Evolutionary conservation across 2,888 invertebrate genomes (phyloP).

Genomic region (Ecliptopera silaceata): DNA sequence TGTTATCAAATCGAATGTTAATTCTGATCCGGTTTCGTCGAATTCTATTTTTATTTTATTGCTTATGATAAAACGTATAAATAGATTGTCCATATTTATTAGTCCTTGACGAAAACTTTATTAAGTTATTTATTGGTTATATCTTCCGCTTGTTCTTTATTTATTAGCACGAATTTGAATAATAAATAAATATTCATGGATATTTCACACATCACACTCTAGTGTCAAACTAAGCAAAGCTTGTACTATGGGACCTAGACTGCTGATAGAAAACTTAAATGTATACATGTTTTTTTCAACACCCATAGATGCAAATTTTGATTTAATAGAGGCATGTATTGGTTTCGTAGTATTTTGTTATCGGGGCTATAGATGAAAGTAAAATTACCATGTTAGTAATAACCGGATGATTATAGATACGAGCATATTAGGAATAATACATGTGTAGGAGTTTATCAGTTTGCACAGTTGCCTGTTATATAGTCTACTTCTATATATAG

Average conservation of each 20-base stretch:
- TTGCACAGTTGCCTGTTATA: conserved; percentile 15
- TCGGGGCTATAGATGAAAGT: conserved; percentile 21
- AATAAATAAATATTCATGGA: too few relatives aligned
- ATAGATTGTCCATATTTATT: neutral
- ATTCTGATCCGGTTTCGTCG: neutral
- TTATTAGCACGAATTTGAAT: too few relatives aligned
- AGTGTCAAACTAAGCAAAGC: too few relatives aligned
- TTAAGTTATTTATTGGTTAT: too few relatives aligned
- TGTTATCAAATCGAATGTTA: neutral
- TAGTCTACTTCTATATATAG: neutral
- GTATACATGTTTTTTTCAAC: neutral
- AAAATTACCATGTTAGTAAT: conserved; percentile 29
- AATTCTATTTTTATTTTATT: neutral
- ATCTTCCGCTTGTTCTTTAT: too few relatives aligned
- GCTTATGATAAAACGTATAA: neutral
- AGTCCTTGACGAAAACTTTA: too few relatives aligned
- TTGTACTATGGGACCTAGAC: too few relatives aligned
- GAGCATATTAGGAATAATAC: conserved; percentile 26
- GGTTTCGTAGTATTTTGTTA: neutral
- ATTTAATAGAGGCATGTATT: neutral
- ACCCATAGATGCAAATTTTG: neutral
- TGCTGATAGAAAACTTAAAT: too few relatives aligned
- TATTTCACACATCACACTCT: too few relatives aligned
- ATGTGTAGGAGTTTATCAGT: conserved; percentile 33
- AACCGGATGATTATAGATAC: conserved; percentile 26